Percentiles rank a stretch among this genome's conserved stretches.
phyloP scores from a whole-genome alignment of 2,113 vertebrate species.

The Centropus bengalensis region DNA sequence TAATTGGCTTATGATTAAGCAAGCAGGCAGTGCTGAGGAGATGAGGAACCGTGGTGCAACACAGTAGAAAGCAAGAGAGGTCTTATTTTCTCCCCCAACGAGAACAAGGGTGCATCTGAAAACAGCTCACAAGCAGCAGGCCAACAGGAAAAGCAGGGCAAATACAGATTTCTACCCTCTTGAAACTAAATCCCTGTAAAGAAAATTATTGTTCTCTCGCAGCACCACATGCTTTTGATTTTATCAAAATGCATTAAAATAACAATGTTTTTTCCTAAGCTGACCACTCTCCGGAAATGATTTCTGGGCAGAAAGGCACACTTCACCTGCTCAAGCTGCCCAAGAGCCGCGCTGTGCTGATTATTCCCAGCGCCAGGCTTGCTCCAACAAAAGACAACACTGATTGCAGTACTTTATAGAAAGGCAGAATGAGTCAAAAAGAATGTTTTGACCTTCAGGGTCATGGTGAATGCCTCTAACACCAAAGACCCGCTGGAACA shows the following conservation, averaged over 20 bases:
- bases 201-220: slow-evolving; percentile 40
- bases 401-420: neutral
- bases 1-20: slow-evolving; percentile 60
- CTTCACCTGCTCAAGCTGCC: neutral
- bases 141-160: neutral
- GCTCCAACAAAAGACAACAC: neutral
- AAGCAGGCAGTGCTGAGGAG: slow-evolving; percentile 26
- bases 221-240: slow-evolving; percentile 13
- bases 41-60: neutral
- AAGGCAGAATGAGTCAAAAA: neutral
- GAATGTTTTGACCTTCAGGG: neutral
- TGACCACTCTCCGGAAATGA: neutral
- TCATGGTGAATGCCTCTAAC: neutral
- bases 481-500: neutral
- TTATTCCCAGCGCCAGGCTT: neutral
- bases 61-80: neutral
- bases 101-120: neutral
- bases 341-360: neutral
- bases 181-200: slow-evolving; percentile 35
- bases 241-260: slow-evolving; percentile 53
- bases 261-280: neutral
- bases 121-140: neutral
- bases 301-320: neutral
- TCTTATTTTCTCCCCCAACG: neutral
- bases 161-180: neutral